A percentile compares a stretch with the other conserved stretches of the same genome.
Evolutionary conservation across 2,113 vertebrate genomes (phyloP).

Genomic region (Podocnemis expansa): DNA sequence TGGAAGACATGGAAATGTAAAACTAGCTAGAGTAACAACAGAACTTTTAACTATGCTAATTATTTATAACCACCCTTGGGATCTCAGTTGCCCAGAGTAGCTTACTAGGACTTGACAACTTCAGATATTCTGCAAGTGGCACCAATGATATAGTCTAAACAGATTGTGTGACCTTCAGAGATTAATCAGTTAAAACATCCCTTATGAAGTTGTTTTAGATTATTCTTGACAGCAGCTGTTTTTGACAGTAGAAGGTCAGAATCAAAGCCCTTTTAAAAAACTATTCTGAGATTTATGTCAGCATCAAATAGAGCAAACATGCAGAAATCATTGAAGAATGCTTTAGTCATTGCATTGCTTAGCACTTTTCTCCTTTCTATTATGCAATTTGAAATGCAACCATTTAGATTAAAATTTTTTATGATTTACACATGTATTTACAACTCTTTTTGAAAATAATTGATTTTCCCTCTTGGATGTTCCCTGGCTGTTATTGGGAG

Average conservation of each 20-base stretch:
- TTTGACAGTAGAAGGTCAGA: slow-evolving; percentile 87
- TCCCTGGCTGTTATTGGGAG: slow-evolving; percentile 53
- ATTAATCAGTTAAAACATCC: slow-evolving; percentile 86
- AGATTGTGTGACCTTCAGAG: slow-evolving; percentile 84
- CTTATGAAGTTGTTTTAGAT: slow-evolving; percentile 87
- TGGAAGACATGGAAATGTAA: slow-evolving; percentile 74
- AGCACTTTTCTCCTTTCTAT: slow-evolving; percentile 51
- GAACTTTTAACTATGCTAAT: slow-evolving; percentile 85
- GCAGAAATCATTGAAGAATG: slow-evolving; percentile 76
- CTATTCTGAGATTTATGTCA: slow-evolving; percentile 81
- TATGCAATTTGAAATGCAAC: slow-evolving; percentile 61
- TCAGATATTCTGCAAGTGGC: slow-evolving; percentile 82
- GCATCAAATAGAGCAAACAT: slow-evolving; percentile 79
- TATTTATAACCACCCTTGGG: slow-evolving; percentile 81
- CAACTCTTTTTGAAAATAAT: slow-evolving; percentile 17
- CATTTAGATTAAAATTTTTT: slow-evolving; percentile 59
- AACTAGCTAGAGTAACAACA: slow-evolving; percentile 81
- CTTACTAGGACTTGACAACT: slow-evolving; percentile 78
- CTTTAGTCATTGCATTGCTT: slow-evolving; percentile 17
- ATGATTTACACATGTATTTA: not conserved
- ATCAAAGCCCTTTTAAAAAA: slow-evolving; percentile 85
- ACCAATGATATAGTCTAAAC: slow-evolving; percentile 81
- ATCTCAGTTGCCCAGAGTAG: slow-evolving; percentile 75
- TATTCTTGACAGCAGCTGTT: slow-evolving; percentile 87
- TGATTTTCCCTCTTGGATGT: slow-evolving; percentile 51